Conservation (phyloP, 1,140 invertebrate genomes). For the Cataglyphis hispanica region DNA sequence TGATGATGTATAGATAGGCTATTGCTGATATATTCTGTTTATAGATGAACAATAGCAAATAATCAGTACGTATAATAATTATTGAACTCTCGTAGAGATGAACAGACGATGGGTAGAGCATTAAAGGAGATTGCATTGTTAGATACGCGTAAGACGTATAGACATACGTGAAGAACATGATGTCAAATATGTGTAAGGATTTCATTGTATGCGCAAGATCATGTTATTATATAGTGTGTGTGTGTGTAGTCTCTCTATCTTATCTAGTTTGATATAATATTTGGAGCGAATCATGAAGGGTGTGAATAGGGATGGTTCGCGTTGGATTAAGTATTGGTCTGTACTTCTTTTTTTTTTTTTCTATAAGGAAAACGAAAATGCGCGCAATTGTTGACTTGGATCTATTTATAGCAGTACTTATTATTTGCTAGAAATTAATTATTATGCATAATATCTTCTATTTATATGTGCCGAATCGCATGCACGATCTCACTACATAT, state of each 20-base stretch:
- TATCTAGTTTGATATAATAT: conserved; percentile 74
- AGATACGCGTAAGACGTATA: conserved; percentile 35
- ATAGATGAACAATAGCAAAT: conserved; percentile 77
- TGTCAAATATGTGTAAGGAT: conserved; percentile 63
- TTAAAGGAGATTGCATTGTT: conserved; percentile 49
- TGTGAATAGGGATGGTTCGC: background rate
- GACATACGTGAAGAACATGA: conserved; percentile 27
- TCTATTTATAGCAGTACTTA: conserved; percentile 22
- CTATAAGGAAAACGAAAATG: background rate
- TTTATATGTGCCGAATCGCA: background rate
- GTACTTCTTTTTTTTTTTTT: conserved; percentile 3
- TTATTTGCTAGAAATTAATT: conserved; percentile 20
- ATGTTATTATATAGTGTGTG: conserved; percentile 75
- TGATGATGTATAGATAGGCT: conserved; percentile 63
- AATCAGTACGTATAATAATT: conserved; percentile 74
- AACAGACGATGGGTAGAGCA: conserved; percentile 35
- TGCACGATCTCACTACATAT: background rate
- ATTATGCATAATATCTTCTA: background rate
- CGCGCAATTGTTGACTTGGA: conserved; percentile 13
- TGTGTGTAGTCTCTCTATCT: conserved; percentile 53
- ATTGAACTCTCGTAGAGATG: conserved; percentile 41
- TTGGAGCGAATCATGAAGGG: conserved; percentile 21
- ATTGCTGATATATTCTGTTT: conserved; percentile 72
- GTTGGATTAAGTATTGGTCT: conserved; percentile 6
- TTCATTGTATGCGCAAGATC: conserved; percentile 60